A percentile compares a stretch with the other conserved stretches of the same genome.
These are phyloP conservation scores for Peromyscus melanophrys DNA, from an alignment of 2,797 vertebrate species.

Conservation along the genomic window DNA sequence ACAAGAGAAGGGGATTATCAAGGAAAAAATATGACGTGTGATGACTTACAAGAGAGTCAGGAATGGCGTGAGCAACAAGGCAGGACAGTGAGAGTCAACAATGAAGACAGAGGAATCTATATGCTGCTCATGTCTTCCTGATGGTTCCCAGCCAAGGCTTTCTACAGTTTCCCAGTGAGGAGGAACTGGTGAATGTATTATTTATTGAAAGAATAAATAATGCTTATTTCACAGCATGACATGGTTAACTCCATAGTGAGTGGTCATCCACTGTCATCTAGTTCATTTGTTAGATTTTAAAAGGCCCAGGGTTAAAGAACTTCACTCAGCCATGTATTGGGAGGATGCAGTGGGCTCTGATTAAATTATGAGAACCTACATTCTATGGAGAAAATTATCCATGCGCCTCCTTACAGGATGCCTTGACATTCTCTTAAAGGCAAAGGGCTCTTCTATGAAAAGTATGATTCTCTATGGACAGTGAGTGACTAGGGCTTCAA, in stretches of 20 bases:
- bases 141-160: not conserved
- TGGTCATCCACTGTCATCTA: not conserved
- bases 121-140: not conserved
- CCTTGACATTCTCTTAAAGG: not conserved
- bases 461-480: not conserved
- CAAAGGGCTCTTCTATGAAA: not conserved
- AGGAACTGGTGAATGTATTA: not conserved
- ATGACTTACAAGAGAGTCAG: accelerated
- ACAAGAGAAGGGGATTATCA: not conserved
- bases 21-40: not conserved
- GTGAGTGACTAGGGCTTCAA: not conserved
- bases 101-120: not conserved
- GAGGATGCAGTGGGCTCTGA: not conserved
- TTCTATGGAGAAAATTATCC: not conserved
- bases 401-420: not conserved
- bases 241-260: not conserved
- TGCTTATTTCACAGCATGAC: not conserved
- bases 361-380: not conserved
- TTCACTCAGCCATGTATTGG: not conserved
- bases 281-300: not conserved
- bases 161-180: not conserved
- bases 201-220: not conserved
- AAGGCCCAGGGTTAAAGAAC: not conserved
- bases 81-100: not conserved
- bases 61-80: accelerated